Conservation (phyloP, 1,140 invertebrate genomes). For the Plodia interpunctella region DNA sequence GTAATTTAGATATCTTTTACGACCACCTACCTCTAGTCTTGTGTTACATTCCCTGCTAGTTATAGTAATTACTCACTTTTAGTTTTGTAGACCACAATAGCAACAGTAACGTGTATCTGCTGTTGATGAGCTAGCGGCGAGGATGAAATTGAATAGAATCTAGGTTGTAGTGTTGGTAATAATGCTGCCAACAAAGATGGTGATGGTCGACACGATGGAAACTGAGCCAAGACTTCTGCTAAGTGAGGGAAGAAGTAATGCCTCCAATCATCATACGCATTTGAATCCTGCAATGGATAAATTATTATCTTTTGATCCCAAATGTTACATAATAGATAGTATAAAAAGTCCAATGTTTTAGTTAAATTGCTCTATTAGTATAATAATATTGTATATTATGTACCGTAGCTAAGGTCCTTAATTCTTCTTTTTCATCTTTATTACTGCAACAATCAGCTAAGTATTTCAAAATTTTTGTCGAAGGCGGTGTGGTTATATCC, state of each 20-base stretch:
- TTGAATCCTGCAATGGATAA: conserved; percentile 82
- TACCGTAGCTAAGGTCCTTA: conserved; percentile 87
- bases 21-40: too few relatives aligned
- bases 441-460: conserved; percentile 88
- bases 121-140: conserved; percentile 85
- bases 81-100: conserved; percentile 91
- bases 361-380: too few relatives aligned
- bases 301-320: too few relatives aligned
- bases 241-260: conserved; percentile 91
- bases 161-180: conserved; percentile 90
- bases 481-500: conserved; percentile 96
- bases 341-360: too few relatives aligned
- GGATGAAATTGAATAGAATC: conserved; percentile 97
- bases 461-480: conserved; percentile 89
- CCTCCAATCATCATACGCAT: conserved; percentile 95
- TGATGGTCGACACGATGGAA: conserved; percentile 89
- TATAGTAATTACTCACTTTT: conserved; percentile 79
- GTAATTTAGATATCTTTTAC: too few relatives aligned
- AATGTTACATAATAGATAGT: too few relatives aligned
- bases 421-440: conserved; percentile 82
- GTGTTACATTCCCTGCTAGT: too few relatives aligned
- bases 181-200: conserved; percentile 90
- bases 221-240: conserved; percentile 91
- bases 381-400: conserved; percentile 26
- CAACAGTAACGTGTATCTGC: conserved; percentile 94